phyloP scores from a whole-genome alignment of 2,113 vertebrate species.

The Melospiza melodia region DNA sequence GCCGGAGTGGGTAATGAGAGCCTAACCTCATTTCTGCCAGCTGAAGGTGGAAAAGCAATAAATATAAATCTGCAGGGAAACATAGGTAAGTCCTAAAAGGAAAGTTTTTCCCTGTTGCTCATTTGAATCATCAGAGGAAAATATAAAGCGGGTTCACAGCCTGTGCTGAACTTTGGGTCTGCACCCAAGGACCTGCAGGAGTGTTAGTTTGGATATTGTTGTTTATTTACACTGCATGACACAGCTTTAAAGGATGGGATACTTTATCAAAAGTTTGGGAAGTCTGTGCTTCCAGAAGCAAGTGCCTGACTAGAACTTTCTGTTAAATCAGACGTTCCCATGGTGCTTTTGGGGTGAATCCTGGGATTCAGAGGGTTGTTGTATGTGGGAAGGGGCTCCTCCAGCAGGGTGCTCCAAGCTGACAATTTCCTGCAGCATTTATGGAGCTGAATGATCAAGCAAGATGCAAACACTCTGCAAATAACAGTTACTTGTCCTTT shows the following conservation, averaged over 20 bases:
- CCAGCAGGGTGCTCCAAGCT: background rate
- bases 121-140: background rate
- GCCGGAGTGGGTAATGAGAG: background rate
- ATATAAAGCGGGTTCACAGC: background rate
- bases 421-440: background rate
- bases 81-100: background rate
- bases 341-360: background rate
- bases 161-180: background rate
- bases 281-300: slow-evolving; percentile 8
- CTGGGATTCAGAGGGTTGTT: background rate
- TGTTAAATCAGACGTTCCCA: background rate
- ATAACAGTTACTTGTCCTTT: background rate
- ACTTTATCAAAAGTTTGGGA: slow-evolving; percentile 62
- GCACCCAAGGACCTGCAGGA: background rate
- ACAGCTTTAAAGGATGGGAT: background rate
- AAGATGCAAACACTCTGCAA: background rate
- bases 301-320: background rate
- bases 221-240: background rate
- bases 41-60: background rate
- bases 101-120: slow-evolving; percentile 27
- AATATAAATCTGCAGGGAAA: background rate
- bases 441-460: background rate
- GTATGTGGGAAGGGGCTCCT: background rate
- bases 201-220: background rate
- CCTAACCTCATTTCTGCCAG: background rate